Conservation (phyloP, 2,888 invertebrate genomes). For the Aethes cnicana region DNA sequence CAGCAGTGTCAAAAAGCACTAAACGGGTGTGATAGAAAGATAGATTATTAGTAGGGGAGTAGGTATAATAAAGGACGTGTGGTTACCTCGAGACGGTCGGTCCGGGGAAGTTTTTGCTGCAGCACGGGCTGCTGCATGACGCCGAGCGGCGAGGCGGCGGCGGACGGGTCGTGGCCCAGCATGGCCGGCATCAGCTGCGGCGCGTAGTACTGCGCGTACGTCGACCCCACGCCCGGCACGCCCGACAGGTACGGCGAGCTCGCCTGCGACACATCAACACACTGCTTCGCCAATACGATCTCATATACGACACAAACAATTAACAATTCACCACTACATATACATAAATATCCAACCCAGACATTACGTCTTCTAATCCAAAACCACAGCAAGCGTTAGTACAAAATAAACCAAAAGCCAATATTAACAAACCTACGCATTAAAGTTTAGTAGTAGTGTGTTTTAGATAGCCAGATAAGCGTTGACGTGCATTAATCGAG, state of each 20-base stretch:
- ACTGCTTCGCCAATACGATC: slow-evolving; percentile 34
- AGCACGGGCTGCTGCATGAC: slow-evolving; percentile 93
- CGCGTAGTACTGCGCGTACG: slow-evolving; percentile 95
- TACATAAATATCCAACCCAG: slow-evolving; percentile 12
- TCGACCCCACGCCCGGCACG: slow-evolving; percentile 93
- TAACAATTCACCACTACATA: slow-evolving; percentile 14
- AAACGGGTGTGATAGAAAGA: slow-evolving; percentile 46
- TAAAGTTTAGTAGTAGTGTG: slow-evolving; percentile 26
- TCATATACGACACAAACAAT: neutral
- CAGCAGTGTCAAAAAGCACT: slow-evolving; percentile 67
- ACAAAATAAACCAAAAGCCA: slow-evolving; percentile 24
- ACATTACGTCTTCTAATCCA: slow-evolving; percentile 15
- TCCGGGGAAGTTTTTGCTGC: slow-evolving; percentile 96
- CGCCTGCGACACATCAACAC: slow-evolving; percentile 82
- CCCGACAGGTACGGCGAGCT: slow-evolving; percentile 96
- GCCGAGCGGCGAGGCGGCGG: slow-evolving; percentile 90
- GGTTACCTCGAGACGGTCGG: slow-evolving; percentile 97
- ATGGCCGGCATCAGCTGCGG: slow-evolving; percentile 94
- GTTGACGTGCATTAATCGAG: slow-evolving; percentile 61
- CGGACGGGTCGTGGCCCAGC: slow-evolving; percentile 93
- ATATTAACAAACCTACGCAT: slow-evolving; percentile 21
- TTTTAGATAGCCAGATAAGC: slow-evolving; percentile 64
- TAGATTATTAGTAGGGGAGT: slow-evolving; percentile 54
- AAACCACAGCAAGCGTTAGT: slow-evolving; percentile 27
- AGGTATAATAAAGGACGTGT: no score